Evolutionary conservation across 2,888 invertebrate genomes (phyloP).

Genomic region (Eustalomyia histrio): DNA sequence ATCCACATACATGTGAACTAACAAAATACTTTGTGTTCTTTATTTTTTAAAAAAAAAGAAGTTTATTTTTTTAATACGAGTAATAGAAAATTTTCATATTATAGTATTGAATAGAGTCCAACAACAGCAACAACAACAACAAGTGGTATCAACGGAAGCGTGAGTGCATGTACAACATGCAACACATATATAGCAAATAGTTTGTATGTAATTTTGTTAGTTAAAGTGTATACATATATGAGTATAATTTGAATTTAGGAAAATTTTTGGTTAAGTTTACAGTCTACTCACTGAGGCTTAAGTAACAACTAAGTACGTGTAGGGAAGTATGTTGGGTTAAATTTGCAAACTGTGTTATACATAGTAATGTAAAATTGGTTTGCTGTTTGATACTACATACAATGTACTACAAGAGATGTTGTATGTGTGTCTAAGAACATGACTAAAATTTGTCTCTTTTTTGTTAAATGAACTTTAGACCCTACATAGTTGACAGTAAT

Average conservation of each 20-base stretch:
- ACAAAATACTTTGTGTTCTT: not conserved
- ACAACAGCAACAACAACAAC: slow-evolving; percentile 41
- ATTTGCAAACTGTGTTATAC: slow-evolving; percentile 21
- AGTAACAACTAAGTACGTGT: slow-evolving; percentile 13
- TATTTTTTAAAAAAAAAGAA: not conserved
- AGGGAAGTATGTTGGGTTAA: slow-evolving; percentile 14
- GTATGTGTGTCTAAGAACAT: slow-evolving; percentile 50
- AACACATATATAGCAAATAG: slow-evolving; percentile 26
- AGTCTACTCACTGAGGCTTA: slow-evolving; percentile 48
- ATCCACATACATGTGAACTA: not conserved
- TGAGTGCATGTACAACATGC: slow-evolving; percentile 53
- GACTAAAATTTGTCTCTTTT: slow-evolving; percentile 65
- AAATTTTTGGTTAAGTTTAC: slow-evolving; percentile 52
- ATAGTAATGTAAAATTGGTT: slow-evolving; percentile 14
- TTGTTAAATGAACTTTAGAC: slow-evolving; percentile 60
- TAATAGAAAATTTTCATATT: slow-evolving; percentile 42
- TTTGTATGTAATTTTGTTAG: slow-evolving; percentile 6
- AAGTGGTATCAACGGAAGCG: slow-evolving; percentile 52
- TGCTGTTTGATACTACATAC: slow-evolving; percentile 13
- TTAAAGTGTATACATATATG: slow-evolving; percentile 14
- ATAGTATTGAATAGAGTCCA: slow-evolving; percentile 40
- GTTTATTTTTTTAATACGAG: not conserved
- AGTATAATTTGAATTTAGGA: slow-evolving; percentile 62
- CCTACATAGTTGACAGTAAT: slow-evolving; percentile 62
- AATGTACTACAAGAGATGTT: not conserved